These are phyloP conservation scores for Cheilosia vulpina DNA, from an alignment of 2,888 invertebrate genomes.

Conservation along the genomic window DNA sequence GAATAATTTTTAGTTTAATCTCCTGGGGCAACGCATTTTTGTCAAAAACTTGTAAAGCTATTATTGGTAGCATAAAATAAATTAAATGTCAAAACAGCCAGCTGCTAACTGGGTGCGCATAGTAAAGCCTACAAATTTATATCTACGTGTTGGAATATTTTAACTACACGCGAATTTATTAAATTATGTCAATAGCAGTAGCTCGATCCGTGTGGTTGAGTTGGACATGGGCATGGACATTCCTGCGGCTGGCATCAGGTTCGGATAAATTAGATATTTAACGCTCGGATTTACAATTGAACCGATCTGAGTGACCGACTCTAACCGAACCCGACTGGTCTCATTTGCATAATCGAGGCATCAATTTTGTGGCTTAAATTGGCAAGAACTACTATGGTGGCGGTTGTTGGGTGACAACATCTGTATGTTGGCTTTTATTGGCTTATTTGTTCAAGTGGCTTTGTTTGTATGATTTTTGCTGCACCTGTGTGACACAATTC, in stretches of 20 bases:
- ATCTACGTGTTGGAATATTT: conserved; percentile 1
- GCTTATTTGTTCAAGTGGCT: not conserved
- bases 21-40: not conserved
- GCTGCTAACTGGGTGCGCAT: not conserved
- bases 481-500: not conserved
- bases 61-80: conserved; percentile 3
- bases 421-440: too few species aligned
- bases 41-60: not conserved
- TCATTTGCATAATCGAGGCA: conserved; percentile 46
- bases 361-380: conserved; percentile 13
- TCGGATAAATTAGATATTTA: conserved; percentile 52
- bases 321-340: conserved; percentile 22
- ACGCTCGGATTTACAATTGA: conserved; percentile 51
- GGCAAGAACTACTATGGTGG: not conserved
- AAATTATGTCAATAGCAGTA: conserved; percentile 17
- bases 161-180: conserved; percentile 43
- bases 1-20: not conserved
- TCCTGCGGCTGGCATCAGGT: conserved; percentile 20
- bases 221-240: conserved; percentile 6
- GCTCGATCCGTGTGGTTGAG: not conserved
- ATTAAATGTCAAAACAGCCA: conserved; percentile 4
- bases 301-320: conserved; percentile 31
- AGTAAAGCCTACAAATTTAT: conserved; percentile 12
- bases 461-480: not conserved
- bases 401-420: conserved; percentile 20